Conservation (phyloP, 2,888 invertebrate species). For the Eretmocerus hayati region DNA sequence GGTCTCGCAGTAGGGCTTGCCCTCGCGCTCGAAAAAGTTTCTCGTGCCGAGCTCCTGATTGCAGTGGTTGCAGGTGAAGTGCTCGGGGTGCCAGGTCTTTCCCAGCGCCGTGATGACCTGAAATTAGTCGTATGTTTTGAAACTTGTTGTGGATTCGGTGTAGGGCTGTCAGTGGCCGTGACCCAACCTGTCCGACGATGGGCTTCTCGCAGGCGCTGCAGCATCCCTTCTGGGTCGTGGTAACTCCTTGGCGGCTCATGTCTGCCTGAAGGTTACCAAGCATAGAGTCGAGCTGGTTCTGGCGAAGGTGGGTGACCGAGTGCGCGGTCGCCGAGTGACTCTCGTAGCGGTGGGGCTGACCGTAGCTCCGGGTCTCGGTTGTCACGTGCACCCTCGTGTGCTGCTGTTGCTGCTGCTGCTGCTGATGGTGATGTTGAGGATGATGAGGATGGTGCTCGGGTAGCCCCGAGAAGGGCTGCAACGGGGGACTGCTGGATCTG, state of each 20-base stretch:
- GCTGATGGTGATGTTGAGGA: too few relatives aligned
- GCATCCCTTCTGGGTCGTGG: constrained; percentile 97
- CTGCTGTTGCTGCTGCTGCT: constrained; percentile 32
- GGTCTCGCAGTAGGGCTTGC: constrained; percentile 94
- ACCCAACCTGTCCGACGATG: constrained; percentile 88
- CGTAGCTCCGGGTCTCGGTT: constrained; percentile 41
- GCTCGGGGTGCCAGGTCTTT: constrained; percentile 98
- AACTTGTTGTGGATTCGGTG: not conserved
- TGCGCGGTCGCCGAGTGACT: constrained; percentile 47
- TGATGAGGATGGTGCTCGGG: constrained; percentile 49
- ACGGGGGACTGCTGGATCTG: constrained; percentile 46
- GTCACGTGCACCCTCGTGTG: constrained; percentile 39
- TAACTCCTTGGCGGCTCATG: constrained; percentile 98
- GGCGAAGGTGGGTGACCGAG: constrained; percentile 47
- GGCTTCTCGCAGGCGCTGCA: constrained; percentile 99
- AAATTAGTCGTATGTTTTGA: too few relatives aligned
- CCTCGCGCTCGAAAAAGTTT: constrained; percentile 97
- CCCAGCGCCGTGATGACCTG: constrained; percentile 92
- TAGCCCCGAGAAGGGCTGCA: constrained; percentile 8
- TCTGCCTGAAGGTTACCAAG: constrained; percentile 90
- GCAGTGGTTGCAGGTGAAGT: constrained; percentile 97
- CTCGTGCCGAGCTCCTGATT: constrained; percentile 92
- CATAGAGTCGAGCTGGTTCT: constrained; percentile 79
- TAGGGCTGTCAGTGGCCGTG: not conserved
- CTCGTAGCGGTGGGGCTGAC: constrained; percentile 42